Conservation (phyloP, 2,888 invertebrate genomes). For the Tiliacea citrago region DNA sequence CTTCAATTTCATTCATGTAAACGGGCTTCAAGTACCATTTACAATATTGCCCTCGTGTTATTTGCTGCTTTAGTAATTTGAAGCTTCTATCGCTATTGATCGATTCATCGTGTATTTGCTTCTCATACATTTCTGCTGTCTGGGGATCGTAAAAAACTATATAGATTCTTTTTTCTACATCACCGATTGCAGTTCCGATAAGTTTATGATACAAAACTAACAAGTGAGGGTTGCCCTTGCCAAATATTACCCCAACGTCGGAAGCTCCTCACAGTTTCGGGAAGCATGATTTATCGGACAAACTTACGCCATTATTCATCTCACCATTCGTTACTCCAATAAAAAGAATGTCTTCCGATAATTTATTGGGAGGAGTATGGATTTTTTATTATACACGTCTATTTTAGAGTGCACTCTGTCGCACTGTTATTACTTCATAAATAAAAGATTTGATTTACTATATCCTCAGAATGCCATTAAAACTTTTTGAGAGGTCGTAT, state of each 20-base stretch:
- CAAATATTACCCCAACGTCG: slow-evolving; percentile 83
- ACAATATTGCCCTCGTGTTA: slow-evolving; percentile 17
- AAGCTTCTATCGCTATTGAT: slow-evolving; percentile 25
- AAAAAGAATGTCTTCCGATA: slow-evolving; percentile 89
- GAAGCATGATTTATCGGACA: slow-evolving; percentile 88
- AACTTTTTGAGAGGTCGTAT: slow-evolving; percentile 67
- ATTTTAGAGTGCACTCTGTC: slow-evolving; percentile 84
- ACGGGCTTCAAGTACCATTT: slow-evolving; percentile 35
- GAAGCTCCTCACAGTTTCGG: slow-evolving; percentile 82
- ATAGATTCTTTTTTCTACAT: slow-evolving; percentile 70
- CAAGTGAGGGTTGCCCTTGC: slow-evolving; percentile 81
- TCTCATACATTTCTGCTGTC: slow-evolving; percentile 3
- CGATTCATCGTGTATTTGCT: slow-evolving; percentile 3
- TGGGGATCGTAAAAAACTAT: slow-evolving; percentile 15
- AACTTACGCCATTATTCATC: slow-evolving; percentile 90
- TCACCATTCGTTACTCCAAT: slow-evolving; percentile 90
- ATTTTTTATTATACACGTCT: slow-evolving; percentile 86
- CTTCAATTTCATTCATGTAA: slow-evolving; percentile 53
- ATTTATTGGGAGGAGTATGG: slow-evolving; percentile 87
- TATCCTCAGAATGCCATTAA: slow-evolving; percentile 74
- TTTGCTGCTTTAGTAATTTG: slow-evolving; percentile 17
- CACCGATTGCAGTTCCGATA: slow-evolving; percentile 81
- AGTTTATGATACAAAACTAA: slow-evolving; percentile 82
- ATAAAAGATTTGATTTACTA: slow-evolving; percentile 83
- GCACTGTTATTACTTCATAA: slow-evolving; percentile 81